Evolutionary conservation across 2,113 vertebrate species (phyloP).

Genomic region (Limnothrissa miodon): DNA sequence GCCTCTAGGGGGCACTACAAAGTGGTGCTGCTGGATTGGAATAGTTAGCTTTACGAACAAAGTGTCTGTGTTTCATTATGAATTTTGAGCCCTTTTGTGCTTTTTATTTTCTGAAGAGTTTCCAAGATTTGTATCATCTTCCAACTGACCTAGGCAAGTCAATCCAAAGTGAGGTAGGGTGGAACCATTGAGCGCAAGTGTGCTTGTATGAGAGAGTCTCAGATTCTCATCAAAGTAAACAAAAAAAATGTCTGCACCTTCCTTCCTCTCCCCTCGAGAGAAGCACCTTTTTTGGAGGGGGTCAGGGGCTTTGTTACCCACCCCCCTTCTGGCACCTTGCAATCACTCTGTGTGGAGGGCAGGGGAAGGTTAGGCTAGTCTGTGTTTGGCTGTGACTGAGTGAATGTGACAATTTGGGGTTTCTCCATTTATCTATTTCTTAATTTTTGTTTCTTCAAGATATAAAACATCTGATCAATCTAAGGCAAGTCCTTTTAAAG

Average conservation of each 20-base stretch:
- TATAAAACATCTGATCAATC: background rate
- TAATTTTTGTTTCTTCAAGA: background rate
- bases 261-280: slow-evolving; percentile 27
- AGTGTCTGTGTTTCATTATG: background rate
- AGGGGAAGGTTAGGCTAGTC: background rate
- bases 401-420: background rate
- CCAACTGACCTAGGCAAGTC: background rate
- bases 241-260: background rate
- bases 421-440: background rate
- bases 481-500: slow-evolving; percentile 3
- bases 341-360: slow-evolving; percentile 36
- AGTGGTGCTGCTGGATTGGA: background rate
- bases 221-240: background rate
- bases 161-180: slow-evolving; percentile 12
- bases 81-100: background rate
- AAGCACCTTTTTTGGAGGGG: slow-evolving; percentile 44
- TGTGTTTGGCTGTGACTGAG: slow-evolving; percentile 7
- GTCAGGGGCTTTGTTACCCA: background rate
- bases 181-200: background rate
- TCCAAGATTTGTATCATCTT: background rate
- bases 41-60: background rate
- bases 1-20: background rate
- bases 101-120: no score
- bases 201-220: background rate
- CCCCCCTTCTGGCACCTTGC: slow-evolving; percentile 39